Percentiles rank a stretch among this genome's conserved stretches.
These are phyloP conservation scores for Petrocephalus schoutedeni DNA, from an alignment of 2,797 vertebrate genomes.

Conservation along the genomic window DNA sequence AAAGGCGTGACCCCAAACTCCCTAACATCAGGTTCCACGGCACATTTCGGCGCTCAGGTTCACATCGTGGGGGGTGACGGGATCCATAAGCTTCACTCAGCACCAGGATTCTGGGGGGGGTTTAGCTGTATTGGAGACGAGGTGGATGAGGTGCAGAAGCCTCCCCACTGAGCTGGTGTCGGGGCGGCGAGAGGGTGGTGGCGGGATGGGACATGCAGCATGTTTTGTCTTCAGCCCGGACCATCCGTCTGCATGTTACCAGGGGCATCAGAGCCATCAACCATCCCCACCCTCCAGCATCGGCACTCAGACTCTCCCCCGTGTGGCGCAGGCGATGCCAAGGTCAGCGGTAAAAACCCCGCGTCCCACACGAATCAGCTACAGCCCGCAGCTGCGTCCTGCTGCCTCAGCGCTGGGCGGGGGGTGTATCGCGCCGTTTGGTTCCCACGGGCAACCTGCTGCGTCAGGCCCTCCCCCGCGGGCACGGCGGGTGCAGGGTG, in stretches of 20 bases:
- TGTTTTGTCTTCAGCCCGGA: neutral
- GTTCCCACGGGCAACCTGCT: neutral
- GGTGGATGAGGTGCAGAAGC: neutral
- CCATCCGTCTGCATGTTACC: neutral
- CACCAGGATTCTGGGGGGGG: too few relatives aligned
- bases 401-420: neutral
- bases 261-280: too few relatives aligned
- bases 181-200: neutral
- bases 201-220: neutral
- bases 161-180: neutral
- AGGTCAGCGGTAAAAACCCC: neutral
- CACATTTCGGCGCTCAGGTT: neutral
- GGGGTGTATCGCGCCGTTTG: neutral
- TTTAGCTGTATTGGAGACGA: neutral
- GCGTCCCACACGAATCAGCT: neutral
- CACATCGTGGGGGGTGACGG: neutral
- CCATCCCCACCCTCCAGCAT: too few relatives aligned
- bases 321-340: neutral
- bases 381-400: neutral
- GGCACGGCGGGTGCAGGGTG: neutral
- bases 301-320: neutral
- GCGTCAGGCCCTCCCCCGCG: neutral
- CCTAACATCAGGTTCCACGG: neutral
- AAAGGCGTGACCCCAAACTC: neutral
- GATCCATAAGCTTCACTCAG: neutral